phyloP scores from a whole-genome alignment of 2,888 invertebrate genomes.

The Metallyticus violacea region DNA sequence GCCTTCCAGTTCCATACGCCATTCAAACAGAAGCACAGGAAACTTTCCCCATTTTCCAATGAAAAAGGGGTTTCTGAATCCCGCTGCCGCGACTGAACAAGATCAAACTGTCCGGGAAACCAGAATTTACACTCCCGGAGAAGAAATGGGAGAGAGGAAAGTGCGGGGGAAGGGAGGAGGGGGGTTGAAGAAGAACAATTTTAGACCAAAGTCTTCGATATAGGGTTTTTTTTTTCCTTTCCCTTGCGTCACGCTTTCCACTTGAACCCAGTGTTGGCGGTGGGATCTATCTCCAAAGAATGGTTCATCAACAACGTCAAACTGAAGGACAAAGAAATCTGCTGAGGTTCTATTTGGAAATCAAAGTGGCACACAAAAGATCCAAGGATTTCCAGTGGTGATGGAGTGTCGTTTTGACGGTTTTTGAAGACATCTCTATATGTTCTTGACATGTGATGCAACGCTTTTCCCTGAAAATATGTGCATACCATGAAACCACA shows the following conservation, averaged over 20 bases:
- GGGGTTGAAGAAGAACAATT: constrained; percentile 18
- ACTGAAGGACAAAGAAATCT: background rate
- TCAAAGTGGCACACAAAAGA: background rate
- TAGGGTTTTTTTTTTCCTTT: constrained; percentile 18
- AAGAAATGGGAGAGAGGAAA: constrained; percentile 6
- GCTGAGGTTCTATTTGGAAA: background rate
- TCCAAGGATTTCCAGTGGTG: background rate
- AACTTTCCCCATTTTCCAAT: constrained; percentile 29
- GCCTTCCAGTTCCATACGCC: constrained; percentile 5
- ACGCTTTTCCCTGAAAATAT: too few species aligned
- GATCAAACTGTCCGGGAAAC: constrained; percentile 35
- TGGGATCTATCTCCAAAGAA: background rate
- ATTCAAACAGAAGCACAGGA: background rate
- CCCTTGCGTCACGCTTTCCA: background rate
- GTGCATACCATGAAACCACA: too few species aligned
- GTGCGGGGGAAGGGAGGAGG: constrained; percentile 1
- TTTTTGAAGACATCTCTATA: background rate
- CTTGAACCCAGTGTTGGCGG: background rate
- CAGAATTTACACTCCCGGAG: constrained; percentile 32
- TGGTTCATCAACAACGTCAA: background rate
- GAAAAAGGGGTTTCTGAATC: constrained; percentile 19
- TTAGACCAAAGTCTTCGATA: constrained; percentile 26
- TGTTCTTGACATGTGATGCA: background rate
- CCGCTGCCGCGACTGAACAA: constrained; percentile 26
- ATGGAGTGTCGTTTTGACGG: background rate